A percentile compares a stretch with the other conserved stretches of the same genome.
Evolutionary conservation across 2,888 invertebrate species (phyloP).

Genomic region (Lapara coniferarum): DNA sequence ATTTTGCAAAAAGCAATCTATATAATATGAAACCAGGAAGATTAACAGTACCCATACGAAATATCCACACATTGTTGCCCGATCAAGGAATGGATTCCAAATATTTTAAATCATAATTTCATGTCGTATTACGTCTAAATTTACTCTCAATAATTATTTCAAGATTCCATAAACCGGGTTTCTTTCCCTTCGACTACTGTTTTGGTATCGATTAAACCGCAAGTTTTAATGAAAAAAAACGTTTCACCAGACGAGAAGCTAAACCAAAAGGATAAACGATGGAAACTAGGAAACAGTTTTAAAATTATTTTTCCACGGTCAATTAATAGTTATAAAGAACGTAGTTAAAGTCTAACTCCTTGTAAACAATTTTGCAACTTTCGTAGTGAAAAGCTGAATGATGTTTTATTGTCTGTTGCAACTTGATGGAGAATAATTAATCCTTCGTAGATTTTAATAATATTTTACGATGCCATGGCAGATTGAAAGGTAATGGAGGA

Average conservation of each 20-base stretch:
- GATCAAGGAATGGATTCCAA: neutral
- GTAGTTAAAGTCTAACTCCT: conserved; percentile 5
- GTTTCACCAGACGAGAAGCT: neutral
- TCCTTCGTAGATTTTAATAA: neutral
- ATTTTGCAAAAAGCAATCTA: no score
- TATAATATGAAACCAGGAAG: no score
- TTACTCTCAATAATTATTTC: neutral
- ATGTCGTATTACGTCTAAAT: no score
- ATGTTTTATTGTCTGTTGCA: conserved; percentile 1
- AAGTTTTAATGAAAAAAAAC: neutral
- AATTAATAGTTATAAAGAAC: conserved; percentile 19
- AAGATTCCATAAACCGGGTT: no score
- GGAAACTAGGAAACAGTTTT: conserved; percentile 16
- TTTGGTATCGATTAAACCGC: neutral
- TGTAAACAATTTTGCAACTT: conserved; percentile 16
- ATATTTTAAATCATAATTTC: no score
- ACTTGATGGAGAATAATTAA: conserved; percentile 10
- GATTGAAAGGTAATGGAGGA: neutral
- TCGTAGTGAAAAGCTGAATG: conserved; percentile 4
- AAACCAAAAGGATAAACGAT: neutral
- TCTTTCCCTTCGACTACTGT: no score
- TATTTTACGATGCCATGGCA: neutral
- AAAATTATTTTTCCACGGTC: conserved; percentile 9
- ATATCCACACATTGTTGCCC: no score
- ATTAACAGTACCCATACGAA: no score